Evolutionary conservation across 1,140 invertebrate genomes (phyloP).

Genomic region (Lucilia cuprina): DNA sequence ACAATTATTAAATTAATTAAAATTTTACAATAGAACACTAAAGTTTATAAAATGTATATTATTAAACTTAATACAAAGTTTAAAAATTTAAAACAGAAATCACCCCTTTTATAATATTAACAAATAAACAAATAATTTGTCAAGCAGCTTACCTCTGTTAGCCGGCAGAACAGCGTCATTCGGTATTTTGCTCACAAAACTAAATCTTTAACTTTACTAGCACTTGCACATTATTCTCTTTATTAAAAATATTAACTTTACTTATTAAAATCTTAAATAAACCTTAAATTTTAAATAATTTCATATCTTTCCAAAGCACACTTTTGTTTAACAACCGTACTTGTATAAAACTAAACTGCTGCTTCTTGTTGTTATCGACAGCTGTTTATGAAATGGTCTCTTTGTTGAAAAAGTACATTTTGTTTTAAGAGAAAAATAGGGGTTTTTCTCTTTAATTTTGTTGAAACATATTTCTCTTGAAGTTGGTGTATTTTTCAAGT

Average conservation of each 20-base stretch:
- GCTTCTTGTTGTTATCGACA: slow-evolving; percentile 25
- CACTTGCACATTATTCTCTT: neutral
- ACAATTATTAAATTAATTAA: neutral
- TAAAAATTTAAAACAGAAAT: neutral
- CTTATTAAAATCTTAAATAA: neutral
- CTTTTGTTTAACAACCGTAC: slow-evolving; percentile 52
- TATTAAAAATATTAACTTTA: neutral
- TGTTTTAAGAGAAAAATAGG: neutral
- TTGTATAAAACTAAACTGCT: slow-evolving; percentile 4
- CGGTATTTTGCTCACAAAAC: too few relatives aligned
- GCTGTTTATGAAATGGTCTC: neutral
- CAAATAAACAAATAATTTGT: too few relatives aligned
- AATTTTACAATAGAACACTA: neutral
- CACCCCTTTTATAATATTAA: too few relatives aligned
- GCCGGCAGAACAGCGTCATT: too few relatives aligned
- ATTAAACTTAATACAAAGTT: neutral
- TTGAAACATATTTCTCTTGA: neutral
- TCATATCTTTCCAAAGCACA: slow-evolving; percentile 46
- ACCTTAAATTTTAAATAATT: too few relatives aligned
- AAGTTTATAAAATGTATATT: neutral
- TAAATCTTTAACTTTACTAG: neutral
- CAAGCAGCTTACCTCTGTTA: too few relatives aligned
- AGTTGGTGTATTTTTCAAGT: neutral
- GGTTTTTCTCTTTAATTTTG: slow-evolving; percentile 8
- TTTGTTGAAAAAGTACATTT: neutral